Percentiles rank a stretch among this genome's conserved stretches.
Evolutionary conservation across 2,888 invertebrate genomes (phyloP).

Genomic region (Liodrosophila aerea): DNA sequence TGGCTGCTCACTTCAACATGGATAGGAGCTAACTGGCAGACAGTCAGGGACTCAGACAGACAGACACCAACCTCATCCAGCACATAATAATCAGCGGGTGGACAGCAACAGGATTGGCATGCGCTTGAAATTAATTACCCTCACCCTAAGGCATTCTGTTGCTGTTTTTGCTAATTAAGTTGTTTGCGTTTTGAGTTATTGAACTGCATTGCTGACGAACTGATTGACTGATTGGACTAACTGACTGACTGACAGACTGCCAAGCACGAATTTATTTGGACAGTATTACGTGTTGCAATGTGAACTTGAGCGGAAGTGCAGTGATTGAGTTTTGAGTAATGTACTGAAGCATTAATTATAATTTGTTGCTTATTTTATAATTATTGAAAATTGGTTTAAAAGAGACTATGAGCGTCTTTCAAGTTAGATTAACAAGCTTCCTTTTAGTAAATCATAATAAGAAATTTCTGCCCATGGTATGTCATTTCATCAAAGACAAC

Average conservation of each 20-base stretch:
- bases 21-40: constrained; percentile 18
- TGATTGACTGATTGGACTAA: constrained; percentile 72
- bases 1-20: constrained; percentile 14
- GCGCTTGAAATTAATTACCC: constrained; percentile 76
- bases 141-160: constrained; percentile 31
- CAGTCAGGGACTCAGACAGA: background rate
- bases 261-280: constrained; percentile 35
- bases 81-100: constrained; percentile 79
- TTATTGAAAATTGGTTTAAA: too few species aligned
- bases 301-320: constrained; percentile 45
- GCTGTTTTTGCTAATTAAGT: constrained; percentile 67
- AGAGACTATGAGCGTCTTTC: too few species aligned
- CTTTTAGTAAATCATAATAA: too few species aligned
- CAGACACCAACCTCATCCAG: constrained; percentile 36
- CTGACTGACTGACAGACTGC: constrained; percentile 15
- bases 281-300: constrained; percentile 48
- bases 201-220: constrained; percentile 52
- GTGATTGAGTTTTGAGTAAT: background rate
- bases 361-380: too few species aligned
- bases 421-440: too few species aligned
- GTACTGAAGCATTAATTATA: too few species aligned
- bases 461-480: too few species aligned
- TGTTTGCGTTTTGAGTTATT: constrained; percentile 74
- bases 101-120: constrained; percentile 74
- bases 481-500: too few species aligned